Evolutionary conservation across 1,140 invertebrate genomes (phyloP), one percentile per base, ranked within the genome.

Genomic region (Ips typographus): DNA sequence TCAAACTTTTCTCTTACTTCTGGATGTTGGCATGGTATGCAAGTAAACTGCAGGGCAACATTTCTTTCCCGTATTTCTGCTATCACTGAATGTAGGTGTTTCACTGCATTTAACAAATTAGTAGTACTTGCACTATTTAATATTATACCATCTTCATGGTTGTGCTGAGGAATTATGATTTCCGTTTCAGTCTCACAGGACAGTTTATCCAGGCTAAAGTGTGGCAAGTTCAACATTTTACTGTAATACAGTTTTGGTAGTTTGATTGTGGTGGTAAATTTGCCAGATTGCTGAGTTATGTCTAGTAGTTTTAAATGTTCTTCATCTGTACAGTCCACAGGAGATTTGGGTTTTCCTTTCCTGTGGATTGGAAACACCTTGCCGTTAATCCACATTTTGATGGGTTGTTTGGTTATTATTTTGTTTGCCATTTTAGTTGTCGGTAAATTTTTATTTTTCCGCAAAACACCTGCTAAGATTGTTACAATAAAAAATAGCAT

Each of bases 11-110:
- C 77, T 51, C 85, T 80, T 65, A 94, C 83, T 36, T 82, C 74
- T 2, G 81, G 71, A 51, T 74, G 75, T 72, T 83, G 87, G 40
- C 91, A 74, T n/a, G 91, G 91, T 72, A 94, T 85, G 22, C 90
- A 92, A 44, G 92, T 77, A 77, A 95, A 94, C 82, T 94, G 92
- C 49, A 91, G 91, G 41, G 83, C 82, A 1, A 71, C 79, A 68
- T 87, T 77, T 76, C 84, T 88, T 71, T 86, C 85, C 56, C 89
- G 84, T 2, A 87, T 85, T 65, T 85, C 81, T 65, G 86, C 84
- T 0, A 91, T 82, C 49, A 92, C 80, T 38, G 90, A 78, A 72
- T 90, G 84, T 47, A 94, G 86, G 76, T 89, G 83, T 62, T 86
- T 83, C 72, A 85, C 82, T 4, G 90, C 91, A 40, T 85, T 85